Evolutionary conservation across 2,888 invertebrate genomes (phyloP).

Genomic region (Galeopsomyia nigrocyanea): DNA sequence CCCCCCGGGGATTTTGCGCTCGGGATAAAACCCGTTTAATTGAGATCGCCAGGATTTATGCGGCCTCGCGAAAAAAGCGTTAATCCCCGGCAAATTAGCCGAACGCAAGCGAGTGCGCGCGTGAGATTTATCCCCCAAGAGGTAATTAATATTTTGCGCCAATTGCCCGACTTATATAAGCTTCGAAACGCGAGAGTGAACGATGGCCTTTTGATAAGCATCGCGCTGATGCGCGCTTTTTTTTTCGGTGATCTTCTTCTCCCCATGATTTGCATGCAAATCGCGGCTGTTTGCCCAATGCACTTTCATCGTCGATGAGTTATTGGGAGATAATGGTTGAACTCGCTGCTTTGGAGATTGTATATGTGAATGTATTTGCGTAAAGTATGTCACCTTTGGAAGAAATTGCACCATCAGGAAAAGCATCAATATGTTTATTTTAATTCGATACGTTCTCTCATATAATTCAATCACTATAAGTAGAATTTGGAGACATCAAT

Average conservation of each 20-base stretch:
- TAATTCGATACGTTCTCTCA: no score
- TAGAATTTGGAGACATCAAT: no score
- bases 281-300: no score
- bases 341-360: no score
- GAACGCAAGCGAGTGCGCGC: conserved; percentile 2
- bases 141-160: conserved; percentile 34
- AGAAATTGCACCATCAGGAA: no score
- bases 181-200: background rate
- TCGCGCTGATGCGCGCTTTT: background rate
- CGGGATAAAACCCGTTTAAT: conserved; percentile 64
- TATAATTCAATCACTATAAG: no score
- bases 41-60: conserved; percentile 56
- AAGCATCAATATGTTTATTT: no score
- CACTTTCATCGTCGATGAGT: no score
- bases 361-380: no score
- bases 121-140: conserved; percentile 26
- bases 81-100: conserved; percentile 42
- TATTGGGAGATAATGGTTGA: no score
- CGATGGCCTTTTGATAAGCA: conserved; percentile 16
- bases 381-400: no score
- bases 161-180: conserved; percentile 15
- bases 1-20: conserved; percentile 58
- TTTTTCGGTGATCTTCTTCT: background rate
- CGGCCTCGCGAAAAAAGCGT: conserved; percentile 26
- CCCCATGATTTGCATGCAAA: background rate